Evolutionary conservation across 2,888 invertebrate genomes (phyloP), one percentile per base, ranked within the genome.

Genomic region (Pseudococcus jackbeardsleyi): DNA sequence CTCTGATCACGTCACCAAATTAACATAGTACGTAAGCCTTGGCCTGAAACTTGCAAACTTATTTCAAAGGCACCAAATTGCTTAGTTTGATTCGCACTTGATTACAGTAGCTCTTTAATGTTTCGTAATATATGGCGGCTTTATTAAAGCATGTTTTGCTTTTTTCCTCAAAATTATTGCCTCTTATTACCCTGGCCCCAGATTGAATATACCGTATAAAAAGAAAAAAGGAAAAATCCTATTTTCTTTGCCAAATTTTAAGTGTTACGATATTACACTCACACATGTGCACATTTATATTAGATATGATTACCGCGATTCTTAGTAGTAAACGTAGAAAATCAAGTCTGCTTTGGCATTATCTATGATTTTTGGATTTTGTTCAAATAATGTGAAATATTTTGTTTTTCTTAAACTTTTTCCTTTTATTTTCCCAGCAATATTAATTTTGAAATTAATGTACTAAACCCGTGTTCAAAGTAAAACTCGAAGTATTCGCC

Each of bases 191-290:
- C 33, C 59, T 59, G 59, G 85, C 59, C 59, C 54, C 39, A 22
- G 54, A 59, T 39, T 59, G 59, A 85, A 85, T 84, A 84, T 39
- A n/a, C 54, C 48, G 59, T 42, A 42, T 64, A 42, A 19, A 86
- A 64, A 86, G 68, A 33, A 64, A 54, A 64, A 64, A 59, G 42
- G 19, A 19, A 86, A 86, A 86, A 64, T 39, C 59, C 59, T 86
- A 68, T 86, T 86, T 86, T 86, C 86, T 86, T 86, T 86, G 86
- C 86, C 86, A 86, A 86, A 86, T 86, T 86, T 86, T 86, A 86
- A 86, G 86, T 86, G 86, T 86, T 86, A 86, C 86, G 86, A 86
- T 86, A 86, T 86, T 86, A 64, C 64, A 86, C 64, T 86, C 86
- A 86, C 86, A 86, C 86, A 86, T 64, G 86, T 86, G 86, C 86